phyloP scores from a whole-genome alignment of 2,797 vertebrate species.

The Dermochelys coriacea region DNA sequence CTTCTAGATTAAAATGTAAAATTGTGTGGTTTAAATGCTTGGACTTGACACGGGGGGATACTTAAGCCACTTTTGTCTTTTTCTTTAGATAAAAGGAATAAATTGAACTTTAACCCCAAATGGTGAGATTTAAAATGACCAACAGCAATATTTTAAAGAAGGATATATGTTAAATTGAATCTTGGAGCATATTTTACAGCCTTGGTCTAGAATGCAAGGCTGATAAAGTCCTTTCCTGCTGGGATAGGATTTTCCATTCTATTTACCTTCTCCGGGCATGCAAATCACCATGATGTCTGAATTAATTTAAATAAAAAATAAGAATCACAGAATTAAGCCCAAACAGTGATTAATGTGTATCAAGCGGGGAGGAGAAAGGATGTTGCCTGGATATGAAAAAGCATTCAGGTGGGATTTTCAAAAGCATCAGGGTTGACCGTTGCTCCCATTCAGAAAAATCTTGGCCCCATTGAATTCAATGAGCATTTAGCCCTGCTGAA shows the following conservation, averaged over 20 bases:
- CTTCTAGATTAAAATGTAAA: background rate
- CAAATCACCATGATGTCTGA: background rate
- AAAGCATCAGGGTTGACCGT: background rate
- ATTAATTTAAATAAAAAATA: background rate
- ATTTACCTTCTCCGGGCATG: background rate
- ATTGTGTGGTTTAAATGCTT: background rate
- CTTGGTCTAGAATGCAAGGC: background rate
- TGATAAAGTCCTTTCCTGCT: background rate
- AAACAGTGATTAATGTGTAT: background rate
- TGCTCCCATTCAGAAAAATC: background rate
- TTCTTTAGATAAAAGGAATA: background rate
- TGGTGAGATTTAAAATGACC: background rate
- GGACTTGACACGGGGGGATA: background rate
- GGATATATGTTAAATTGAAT: background rate
- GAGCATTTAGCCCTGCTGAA: background rate
- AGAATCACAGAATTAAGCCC: background rate
- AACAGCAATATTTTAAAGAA: background rate
- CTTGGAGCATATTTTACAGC: background rate
- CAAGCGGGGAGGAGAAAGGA: background rate
- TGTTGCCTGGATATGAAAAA: background rate
- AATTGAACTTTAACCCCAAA: background rate
- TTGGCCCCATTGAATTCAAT: background rate
- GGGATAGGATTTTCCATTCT: background rate
- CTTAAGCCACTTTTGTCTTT: background rate
- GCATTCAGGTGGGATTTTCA: background rate